Evolutionary conservation across 2,113 vertebrate genomes (phyloP), one percentile per base, ranked within the genome.

Genomic region (Tetrao urogallus): DNA sequence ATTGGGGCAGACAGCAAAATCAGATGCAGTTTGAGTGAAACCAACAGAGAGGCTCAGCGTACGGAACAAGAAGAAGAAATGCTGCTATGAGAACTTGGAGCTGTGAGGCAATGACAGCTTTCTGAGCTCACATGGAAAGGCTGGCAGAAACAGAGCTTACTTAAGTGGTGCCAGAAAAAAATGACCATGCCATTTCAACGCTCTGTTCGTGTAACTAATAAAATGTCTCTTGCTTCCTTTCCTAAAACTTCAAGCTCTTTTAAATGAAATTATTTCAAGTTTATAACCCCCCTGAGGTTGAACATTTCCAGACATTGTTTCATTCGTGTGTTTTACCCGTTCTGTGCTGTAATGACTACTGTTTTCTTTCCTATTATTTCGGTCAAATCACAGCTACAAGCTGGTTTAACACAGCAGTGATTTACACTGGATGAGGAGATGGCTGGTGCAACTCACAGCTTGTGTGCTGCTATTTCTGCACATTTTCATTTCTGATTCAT

Each of bases 271-370:
- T 2, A 74, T 28, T 5, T n/a, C 32, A 66, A 82, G 63, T 72
- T 89, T 84, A 27, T 47, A 81, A 25, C 1, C 28, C 70, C 16
- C 38, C 24, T 21, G 64, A 77, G 94, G 67, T 16, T 38, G 42
- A 69, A 45, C 25, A 1, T 76, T 74, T 87, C 36, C 89, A 96
- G 91, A 95, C 87, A 1, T 91, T 77, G 82, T 94, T 93, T 91
- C 79, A 93, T 42, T 75, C 2, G 2, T 34, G 28, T 71, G 21
- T 67, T 91, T 88, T 12, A 71, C 67, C 72, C 28, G 0, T 75
- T 42, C 76, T 30, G 36, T 42, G 74, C 77, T 90, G 36, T 6
- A 40, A 30, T 60, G 56, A 52, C 73, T 67, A 42, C 81, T 50
- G 54, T 20, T 69, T 56, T 45, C 67, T 85, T 25, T 36, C 32